These are phyloP conservation scores for Eretmochelys imbricata DNA, from an alignment of 2,113 vertebrate species.

Conservation along the genomic window DNA sequence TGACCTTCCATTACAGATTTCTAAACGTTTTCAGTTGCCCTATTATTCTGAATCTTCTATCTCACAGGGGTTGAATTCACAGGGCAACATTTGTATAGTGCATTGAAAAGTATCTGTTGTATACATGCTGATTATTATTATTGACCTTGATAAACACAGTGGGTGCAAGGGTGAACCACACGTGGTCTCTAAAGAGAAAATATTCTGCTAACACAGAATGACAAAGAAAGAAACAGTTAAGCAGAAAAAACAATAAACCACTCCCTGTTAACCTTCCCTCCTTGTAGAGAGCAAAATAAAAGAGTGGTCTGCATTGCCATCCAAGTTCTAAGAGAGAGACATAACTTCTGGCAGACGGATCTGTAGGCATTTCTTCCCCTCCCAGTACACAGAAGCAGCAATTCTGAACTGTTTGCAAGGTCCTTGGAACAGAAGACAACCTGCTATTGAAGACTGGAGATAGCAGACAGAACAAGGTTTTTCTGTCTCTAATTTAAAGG, in stretches of 20 bases:
- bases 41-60: background rate
- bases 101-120: background rate
- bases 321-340: background rate
- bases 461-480: background rate
- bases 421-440: slow-evolving; percentile 12
- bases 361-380: slow-evolving; percentile 55
- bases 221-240: background rate
- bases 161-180: background rate
- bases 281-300: background rate
- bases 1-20: background rate
- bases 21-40: background rate
- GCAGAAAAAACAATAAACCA: background rate
- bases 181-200: background rate
- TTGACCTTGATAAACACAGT: background rate
- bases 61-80: background rate
- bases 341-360: slow-evolving; percentile 27
- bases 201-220: background rate
- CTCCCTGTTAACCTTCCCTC: background rate
- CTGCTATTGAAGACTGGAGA: slow-evolving; percentile 42
- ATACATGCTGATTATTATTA: background rate
- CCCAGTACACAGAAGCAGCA: slow-evolving; percentile 11
- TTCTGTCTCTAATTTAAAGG: slow-evolving; percentile 33
- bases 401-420: slow-evolving; percentile 33
- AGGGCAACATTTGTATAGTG: background rate
- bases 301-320: slow-evolving; percentile 2